A percentile compares a stretch with the other conserved stretches of the same genome.
Evolutionary conservation across 2,888 invertebrate species (phyloP).

Genomic region (Netelia inedita): DNA sequence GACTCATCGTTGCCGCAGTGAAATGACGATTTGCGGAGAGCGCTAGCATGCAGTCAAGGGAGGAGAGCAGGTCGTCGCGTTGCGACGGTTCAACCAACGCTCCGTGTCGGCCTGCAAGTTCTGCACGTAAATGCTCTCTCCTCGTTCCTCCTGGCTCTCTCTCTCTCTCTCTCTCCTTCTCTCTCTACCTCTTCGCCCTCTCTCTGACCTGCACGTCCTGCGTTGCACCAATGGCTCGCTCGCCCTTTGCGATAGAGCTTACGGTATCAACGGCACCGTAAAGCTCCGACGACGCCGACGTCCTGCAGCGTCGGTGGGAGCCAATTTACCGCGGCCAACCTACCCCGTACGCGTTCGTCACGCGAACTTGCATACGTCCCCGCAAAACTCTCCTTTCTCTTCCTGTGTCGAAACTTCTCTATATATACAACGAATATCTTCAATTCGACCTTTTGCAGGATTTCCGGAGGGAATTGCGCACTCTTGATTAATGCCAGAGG

Average conservation of each 20-base stretch:
- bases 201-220: background rate
- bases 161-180: constrained; percentile 30
- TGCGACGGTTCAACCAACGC: constrained; percentile 57
- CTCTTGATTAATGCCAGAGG: background rate
- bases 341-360: constrained; percentile 54
- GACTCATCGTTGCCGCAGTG: constrained; percentile 53
- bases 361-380: constrained; percentile 56
- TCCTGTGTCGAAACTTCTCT: constrained; percentile 22
- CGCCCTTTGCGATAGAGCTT: constrained; percentile 15
- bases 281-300: constrained; percentile 35
- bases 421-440: background rate
- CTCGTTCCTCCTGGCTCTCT: constrained; percentile 5
- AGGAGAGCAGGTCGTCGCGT: constrained; percentile 55
- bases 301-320: constrained; percentile 56
- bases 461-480: background rate
- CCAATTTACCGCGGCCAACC: constrained; percentile 59
- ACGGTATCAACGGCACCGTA: constrained; percentile 41
- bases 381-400: constrained; percentile 42
- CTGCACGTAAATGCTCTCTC: constrained; percentile 53
- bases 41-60: constrained; percentile 41
- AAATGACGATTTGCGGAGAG: constrained; percentile 48
- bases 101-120: constrained; percentile 41
- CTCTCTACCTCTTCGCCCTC: background rate
- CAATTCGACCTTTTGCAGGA: background rate
- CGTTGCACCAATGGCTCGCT: constrained; percentile 23